Conservation (phyloP, 2,113 vertebrate species). For the Turnix velox region DNA sequence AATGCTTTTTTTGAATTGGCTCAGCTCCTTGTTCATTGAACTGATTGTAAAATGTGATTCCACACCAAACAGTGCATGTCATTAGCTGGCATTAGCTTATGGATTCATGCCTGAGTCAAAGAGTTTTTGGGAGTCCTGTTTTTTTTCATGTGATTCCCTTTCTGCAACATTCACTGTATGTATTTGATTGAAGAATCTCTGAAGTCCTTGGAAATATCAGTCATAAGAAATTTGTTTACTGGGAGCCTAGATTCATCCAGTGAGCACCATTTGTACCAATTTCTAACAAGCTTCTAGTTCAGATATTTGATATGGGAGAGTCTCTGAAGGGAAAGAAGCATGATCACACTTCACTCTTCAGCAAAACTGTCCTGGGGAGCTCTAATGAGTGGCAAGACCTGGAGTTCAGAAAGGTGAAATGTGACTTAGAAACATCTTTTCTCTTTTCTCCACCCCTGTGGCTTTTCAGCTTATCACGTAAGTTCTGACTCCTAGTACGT, state of each 20-base stretch:
- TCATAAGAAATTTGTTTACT: neutral
- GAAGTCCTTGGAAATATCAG: neutral
- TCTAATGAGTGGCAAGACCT: neutral
- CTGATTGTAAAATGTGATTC: conserved; percentile 28
- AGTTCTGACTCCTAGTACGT: neutral
- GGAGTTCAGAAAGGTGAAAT: neutral
- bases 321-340: neutral
- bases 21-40: neutral
- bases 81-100: neutral
- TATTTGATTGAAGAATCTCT: neutral
- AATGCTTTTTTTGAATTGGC: neutral
- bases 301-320: neutral
- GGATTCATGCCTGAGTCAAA: neutral
- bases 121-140: neutral
- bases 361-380: neutral
- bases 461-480: neutral
- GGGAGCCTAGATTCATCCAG: neutral
- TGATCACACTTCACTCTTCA: neutral
- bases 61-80: neutral
- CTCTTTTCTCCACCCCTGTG: neutral
- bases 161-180: neutral
- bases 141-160: neutral
- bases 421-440: neutral
- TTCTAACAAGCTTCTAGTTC: neutral
- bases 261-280: neutral